Evolutionary conservation across 1,140 invertebrate species (phyloP).

Genomic region (Rhagoletis zephyria): DNA sequence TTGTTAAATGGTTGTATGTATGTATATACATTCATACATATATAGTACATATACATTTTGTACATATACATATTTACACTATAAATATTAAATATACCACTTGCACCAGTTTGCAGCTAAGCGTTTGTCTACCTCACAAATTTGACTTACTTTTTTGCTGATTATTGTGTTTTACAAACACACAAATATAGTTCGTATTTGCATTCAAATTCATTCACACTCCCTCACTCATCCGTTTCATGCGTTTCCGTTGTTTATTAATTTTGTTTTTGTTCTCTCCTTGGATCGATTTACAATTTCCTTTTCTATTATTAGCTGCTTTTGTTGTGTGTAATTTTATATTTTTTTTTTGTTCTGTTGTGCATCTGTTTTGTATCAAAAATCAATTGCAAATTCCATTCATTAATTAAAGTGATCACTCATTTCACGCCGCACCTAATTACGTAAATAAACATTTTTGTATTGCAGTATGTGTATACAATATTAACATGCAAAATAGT

Average conservation of each 20-base stretch:
- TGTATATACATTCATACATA: too few species aligned
- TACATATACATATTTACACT: too few species aligned
- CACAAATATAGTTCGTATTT: background rate
- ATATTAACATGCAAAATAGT: too few species aligned
- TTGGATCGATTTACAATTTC: background rate
- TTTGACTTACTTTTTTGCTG: background rate
- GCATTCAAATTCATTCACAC: background rate
- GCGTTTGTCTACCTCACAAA: background rate
- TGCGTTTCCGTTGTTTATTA: conserved; percentile 6
- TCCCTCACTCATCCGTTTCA: background rate
- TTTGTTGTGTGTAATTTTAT: background rate
- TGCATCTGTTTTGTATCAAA: conserved; percentile 11
- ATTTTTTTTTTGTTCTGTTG: too few species aligned
- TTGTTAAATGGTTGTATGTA: too few species aligned
- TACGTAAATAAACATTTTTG: too few species aligned
- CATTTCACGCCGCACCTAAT: background rate
- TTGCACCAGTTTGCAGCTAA: background rate
- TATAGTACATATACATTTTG: too few species aligned
- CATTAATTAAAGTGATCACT: conserved; percentile 15
- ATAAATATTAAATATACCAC: too few species aligned
- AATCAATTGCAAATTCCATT: background rate
- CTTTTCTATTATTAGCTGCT: background rate
- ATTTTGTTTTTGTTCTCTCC: background rate
- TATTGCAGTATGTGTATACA: too few species aligned
- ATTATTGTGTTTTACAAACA: background rate